Percentiles rank a stretch among this genome's conserved stretches.
These are phyloP conservation scores for Heterotis niloticus DNA, from an alignment of 2,113 vertebrate genomes.

Conservation along the genomic window DNA sequence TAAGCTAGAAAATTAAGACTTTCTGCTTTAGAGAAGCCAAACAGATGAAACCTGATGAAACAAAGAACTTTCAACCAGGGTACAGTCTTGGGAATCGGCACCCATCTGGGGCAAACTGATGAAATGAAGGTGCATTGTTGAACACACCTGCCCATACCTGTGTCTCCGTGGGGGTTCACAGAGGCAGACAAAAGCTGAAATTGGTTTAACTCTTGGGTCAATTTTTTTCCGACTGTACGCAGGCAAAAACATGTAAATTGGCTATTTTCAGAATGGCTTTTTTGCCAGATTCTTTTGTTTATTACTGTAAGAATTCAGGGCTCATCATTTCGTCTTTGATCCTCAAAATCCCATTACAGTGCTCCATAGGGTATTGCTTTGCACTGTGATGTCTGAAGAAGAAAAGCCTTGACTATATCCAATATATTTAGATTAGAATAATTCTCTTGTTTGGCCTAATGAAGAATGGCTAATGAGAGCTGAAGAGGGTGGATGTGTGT, in stretches of 20 bases:
- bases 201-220: neutral
- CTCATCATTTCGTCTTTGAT: constrained; percentile 21
- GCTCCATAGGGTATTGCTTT: constrained; percentile 19
- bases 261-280: neutral
- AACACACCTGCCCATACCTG: no score
- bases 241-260: neutral
- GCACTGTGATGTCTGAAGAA: neutral
- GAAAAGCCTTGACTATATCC: constrained; percentile 12
- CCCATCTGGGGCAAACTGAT: neutral
- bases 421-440: constrained; percentile 16
- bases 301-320: constrained; percentile 12
- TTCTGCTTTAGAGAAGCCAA: no score
- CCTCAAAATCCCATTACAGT: constrained; percentile 20
- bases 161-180: no score
- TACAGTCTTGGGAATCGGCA: no score
- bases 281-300: neutral
- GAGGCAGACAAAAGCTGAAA: neutral
- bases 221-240: neutral
- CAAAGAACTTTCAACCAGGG: no score
- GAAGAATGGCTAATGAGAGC: constrained; percentile 12
- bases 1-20: no score
- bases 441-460: constrained; percentile 16
- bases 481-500: neutral
- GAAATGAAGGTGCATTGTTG: neutral
- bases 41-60: no score